These are phyloP conservation scores for Egretta garzetta DNA, from an alignment of 2,113 vertebrate species.

Conservation along the genomic window DNA sequence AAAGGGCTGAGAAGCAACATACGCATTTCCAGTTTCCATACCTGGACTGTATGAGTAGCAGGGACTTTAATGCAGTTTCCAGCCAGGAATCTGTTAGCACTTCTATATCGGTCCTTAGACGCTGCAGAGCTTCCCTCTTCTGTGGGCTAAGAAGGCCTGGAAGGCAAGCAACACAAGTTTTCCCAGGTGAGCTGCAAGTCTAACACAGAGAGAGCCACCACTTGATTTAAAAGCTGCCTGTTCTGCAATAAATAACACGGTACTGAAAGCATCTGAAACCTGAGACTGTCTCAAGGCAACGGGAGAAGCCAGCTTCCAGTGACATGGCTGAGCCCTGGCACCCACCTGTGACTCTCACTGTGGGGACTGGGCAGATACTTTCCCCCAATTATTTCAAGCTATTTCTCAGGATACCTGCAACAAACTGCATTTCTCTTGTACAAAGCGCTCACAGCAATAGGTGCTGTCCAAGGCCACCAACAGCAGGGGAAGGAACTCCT, in stretches of 20 bases:
- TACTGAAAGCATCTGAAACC: background rate
- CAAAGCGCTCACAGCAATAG: background rate
- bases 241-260: background rate
- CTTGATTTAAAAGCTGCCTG: background rate
- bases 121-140: constrained; percentile 89
- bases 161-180: background rate
- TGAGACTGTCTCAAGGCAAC: background rate
- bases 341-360: no score
- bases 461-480: background rate
- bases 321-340: background rate
- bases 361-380: background rate
- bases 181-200: background rate
- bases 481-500: background rate
- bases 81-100: constrained; percentile 95
- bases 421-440: background rate
- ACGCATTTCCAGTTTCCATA: constrained; percentile 22
- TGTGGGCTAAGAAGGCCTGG: constrained; percentile 90
- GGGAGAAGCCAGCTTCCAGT: background rate
- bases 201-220: background rate
- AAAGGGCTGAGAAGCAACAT: background rate
- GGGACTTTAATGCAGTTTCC: constrained; percentile 93
- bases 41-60: constrained; percentile 96
- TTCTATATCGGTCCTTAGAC: constrained; percentile 91
- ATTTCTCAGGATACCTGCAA: background rate
- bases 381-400: background rate